Conservation (phyloP, 2,888 invertebrate species). For the Graphium colonna region DNA sequence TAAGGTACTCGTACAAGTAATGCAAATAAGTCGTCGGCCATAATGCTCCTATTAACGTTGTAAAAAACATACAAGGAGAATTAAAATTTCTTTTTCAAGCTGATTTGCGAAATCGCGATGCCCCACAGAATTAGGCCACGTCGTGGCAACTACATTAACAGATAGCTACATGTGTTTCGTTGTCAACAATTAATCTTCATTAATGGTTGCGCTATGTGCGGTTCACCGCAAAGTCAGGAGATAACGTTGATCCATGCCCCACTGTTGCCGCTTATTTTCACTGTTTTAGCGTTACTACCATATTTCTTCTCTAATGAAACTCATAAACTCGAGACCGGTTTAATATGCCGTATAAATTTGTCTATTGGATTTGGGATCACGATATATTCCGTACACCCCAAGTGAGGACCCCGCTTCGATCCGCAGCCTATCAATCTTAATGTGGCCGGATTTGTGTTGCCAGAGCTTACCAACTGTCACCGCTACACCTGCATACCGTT, state of each 20-base stretch:
- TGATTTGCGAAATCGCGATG: slow-evolving; percentile 13
- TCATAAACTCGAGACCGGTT: neutral
- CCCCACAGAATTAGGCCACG: slow-evolving; percentile 15
- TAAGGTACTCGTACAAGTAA: too few relatives aligned
- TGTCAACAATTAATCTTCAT: slow-evolving; percentile 73
- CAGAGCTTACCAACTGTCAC: neutral
- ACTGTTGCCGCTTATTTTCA: slow-evolving; percentile 36
- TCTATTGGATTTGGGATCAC: neutral
- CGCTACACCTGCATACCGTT: neutral
- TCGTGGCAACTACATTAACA: slow-evolving; percentile 20
- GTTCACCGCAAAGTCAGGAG: slow-evolving; percentile 48
- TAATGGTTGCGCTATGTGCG: slow-evolving; percentile 67
- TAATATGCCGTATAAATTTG: neutral
- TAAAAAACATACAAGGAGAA: too few relatives aligned
- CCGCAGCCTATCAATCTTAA: neutral
- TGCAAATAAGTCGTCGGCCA: too few relatives aligned
- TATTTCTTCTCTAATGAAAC: slow-evolving; percentile 25
- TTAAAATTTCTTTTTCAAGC: neutral
- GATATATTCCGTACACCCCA: neutral
- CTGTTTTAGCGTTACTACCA: slow-evolving; percentile 23
- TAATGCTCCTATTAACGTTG: too few relatives aligned
- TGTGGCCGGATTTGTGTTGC: neutral
- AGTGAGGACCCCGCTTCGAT: neutral
- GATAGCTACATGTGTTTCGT: slow-evolving; percentile 45
- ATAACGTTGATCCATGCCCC: slow-evolving; percentile 43